phyloP scores from a whole-genome alignment of 2,888 invertebrate genomes.

The Noctuana brunneofusca region DNA sequence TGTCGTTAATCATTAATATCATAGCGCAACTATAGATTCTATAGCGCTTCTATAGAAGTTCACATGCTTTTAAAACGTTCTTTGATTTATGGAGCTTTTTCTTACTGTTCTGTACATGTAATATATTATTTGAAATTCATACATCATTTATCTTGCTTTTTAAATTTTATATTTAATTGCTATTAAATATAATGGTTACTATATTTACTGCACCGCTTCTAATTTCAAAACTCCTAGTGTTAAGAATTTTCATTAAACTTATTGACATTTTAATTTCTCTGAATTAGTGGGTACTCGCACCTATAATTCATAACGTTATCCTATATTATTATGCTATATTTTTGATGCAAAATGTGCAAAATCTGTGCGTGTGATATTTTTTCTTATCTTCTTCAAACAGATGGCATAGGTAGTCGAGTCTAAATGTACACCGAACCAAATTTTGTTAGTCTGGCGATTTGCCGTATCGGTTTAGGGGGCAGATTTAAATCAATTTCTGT shows the following conservation, averaged over 20 bases:
- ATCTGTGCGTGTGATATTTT: too few species aligned
- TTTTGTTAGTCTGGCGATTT: slow-evolving; percentile 20
- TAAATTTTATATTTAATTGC: too few species aligned
- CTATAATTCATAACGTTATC: too few species aligned
- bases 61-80: slow-evolving; percentile 9
- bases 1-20: slow-evolving; percentile 6
- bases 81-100: slow-evolving; percentile 8
- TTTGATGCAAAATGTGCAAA: too few species aligned
- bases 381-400: not conserved
- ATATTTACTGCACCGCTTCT: too few species aligned
- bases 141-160: too few species aligned
- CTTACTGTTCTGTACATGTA: slow-evolving; percentile 1
- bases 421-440: slow-evolving; percentile 27
- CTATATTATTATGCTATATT: too few species aligned
- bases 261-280: too few species aligned
- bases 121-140: not conserved
- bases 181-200: too few species aligned
- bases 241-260: too few species aligned
- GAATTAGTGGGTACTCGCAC: too few species aligned
- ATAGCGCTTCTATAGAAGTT: not conserved
- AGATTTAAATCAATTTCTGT: slow-evolving; percentile 27
- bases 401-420: slow-evolving; percentile 1
- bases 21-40: slow-evolving; percentile 15
- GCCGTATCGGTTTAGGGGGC: slow-evolving; percentile 26
- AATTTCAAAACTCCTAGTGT: too few species aligned